Evolutionary conservation across 2,797 vertebrate genomes (phyloP).

Genomic region (Crenuchus spilurus): DNA sequence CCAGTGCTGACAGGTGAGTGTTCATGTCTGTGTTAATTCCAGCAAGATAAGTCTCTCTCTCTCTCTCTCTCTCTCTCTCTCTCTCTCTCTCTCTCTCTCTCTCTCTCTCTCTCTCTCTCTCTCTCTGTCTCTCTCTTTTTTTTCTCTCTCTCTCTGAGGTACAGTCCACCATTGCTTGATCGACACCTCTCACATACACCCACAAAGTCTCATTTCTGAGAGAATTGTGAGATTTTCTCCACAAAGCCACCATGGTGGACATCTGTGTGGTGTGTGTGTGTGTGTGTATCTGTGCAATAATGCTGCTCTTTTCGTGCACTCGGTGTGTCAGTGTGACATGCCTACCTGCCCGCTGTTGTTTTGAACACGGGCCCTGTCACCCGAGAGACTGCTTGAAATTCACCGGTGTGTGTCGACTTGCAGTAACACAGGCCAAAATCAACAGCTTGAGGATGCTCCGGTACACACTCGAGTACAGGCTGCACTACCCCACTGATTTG

Average conservation of each 20-base stretch:
- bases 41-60: slow-evolving; percentile 23
- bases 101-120: slow-evolving; percentile 9
- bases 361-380: slow-evolving; percentile 46
- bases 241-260: slow-evolving; percentile 50
- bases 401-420: slow-evolving; percentile 37
- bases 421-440: slow-evolving; percentile 46
- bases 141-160: background rate
- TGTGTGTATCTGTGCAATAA: slow-evolving; percentile 15
- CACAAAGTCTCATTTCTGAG: slow-evolving; percentile 26
- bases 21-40: slow-evolving; percentile 50
- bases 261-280: background rate
- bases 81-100: background rate
- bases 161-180: slow-evolving; percentile 13
- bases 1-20: slow-evolving; percentile 56
- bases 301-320: background rate
- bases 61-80: slow-evolving; percentile 14
- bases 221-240: slow-evolving; percentile 3
- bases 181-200: slow-evolving; percentile 46
- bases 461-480: slow-evolving; percentile 19
- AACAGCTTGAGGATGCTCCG: slow-evolving; percentile 39
- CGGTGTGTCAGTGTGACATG: slow-evolving; percentile 53
- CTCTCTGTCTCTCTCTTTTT: no score
- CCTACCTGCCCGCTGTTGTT: slow-evolving; percentile 46
- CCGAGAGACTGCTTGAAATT: slow-evolving; percentile 55
- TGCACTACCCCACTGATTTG: slow-evolving; percentile 12